A percentile compares a stretch with the other conserved stretches of the same genome.
Conservation (phyloP, 2,113 vertebrate genomes). For the Menidia beryllina region DNA sequence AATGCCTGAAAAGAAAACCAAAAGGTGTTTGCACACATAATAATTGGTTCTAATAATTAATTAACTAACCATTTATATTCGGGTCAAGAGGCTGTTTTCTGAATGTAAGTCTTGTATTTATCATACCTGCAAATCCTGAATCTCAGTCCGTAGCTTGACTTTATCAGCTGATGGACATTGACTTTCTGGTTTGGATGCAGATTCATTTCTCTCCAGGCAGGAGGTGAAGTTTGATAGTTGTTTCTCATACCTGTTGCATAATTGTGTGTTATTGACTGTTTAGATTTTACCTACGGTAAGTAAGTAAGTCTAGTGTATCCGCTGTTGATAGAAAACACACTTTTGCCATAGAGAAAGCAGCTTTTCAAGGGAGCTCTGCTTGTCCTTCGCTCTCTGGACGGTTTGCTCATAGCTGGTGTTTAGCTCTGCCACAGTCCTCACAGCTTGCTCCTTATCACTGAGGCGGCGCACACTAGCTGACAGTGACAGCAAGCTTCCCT, state of each 20-base stretch:
- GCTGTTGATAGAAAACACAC: slow-evolving; percentile 78
- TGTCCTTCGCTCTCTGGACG: slow-evolving; percentile 81
- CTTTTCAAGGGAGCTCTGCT: slow-evolving; percentile 84
- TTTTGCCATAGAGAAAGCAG: slow-evolving; percentile 90
- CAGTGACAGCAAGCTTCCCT: slow-evolving; percentile 80
- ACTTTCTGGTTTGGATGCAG: slow-evolving; percentile 76
- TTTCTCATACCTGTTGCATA: slow-evolving; percentile 88
- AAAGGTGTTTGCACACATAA: neutral
- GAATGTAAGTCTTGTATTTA: neutral
- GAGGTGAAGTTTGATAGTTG: slow-evolving; percentile 85
- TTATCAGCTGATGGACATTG: slow-evolving; percentile 85
- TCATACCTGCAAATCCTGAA: slow-evolving; percentile 87
- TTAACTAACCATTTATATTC: neutral
- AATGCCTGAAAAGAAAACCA: slow-evolving; percentile 79
- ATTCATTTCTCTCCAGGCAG: slow-evolving; percentile 90
- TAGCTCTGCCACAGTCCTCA: slow-evolving; percentile 75
- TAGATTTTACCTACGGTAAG: too few relatives aligned
- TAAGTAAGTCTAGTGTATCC: too few relatives aligned
- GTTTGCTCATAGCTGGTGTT: slow-evolving; percentile 80
- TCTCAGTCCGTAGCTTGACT: slow-evolving; percentile 86
- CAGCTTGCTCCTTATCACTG: slow-evolving; percentile 77
- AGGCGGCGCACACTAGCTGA: slow-evolving; percentile 83
- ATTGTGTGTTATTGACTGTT: too few relatives aligned
- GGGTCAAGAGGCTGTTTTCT: neutral
- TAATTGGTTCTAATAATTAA: neutral